phyloP scores from a whole-genome alignment of 2,888 invertebrate species.

The Synanthedon myopaeformis region DNA sequence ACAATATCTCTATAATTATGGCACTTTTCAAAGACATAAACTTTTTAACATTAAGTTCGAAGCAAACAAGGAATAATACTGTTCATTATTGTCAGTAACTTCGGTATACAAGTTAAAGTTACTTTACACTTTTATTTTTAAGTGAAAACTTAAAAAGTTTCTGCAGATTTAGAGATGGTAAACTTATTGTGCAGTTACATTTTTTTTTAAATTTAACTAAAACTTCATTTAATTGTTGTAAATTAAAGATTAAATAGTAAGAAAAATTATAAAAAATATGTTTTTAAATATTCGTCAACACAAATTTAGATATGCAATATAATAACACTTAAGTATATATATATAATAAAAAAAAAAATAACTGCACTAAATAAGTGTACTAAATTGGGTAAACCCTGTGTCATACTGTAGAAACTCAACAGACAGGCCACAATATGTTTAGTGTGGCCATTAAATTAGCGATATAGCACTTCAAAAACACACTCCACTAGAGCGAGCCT shows the following conservation, averaged over 20 bases:
- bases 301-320: background rate
- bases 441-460: background rate
- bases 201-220: background rate
- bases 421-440: slow-evolving; percentile 11
- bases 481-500: no score
- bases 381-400: slow-evolving; percentile 22
- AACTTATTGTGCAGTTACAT: background rate
- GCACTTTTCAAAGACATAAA: slow-evolving; percentile 37
- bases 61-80: slow-evolving; percentile 14
- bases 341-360: background rate
- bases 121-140: background rate
- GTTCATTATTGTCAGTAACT: slow-evolving; percentile 9
- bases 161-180: background rate
- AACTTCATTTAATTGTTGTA: no score
- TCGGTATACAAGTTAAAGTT: slow-evolving; percentile 2
- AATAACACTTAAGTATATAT: background rate
- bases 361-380: background rate
- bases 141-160: background rate
- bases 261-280: background rate
- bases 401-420: slow-evolving; percentile 36
- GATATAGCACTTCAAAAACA: background rate
- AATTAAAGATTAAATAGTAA: no score
- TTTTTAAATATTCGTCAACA: background rate
- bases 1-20: slow-evolving; percentile 49
- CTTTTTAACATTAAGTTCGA: slow-evolving; percentile 22